Percentiles rank a stretch among this genome's conserved stretches.
Evolutionary conservation across 2,797 vertebrate genomes (phyloP).

Genomic region (Gastrophryne carolinensis): DNA sequence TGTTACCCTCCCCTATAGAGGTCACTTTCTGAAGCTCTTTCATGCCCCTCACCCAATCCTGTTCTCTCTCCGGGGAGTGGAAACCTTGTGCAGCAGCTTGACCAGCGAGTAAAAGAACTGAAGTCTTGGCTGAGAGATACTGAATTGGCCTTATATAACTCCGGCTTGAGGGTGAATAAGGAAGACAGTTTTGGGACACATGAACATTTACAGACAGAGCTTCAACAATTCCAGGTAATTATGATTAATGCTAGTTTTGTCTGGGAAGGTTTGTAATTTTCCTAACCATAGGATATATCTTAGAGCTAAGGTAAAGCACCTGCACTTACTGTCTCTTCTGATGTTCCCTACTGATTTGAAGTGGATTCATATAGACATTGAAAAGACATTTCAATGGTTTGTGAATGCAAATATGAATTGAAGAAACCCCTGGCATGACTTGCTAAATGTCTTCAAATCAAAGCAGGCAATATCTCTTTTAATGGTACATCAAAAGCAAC

Average conservation of each 20-base stretch:
- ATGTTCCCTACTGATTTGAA: too few species aligned
- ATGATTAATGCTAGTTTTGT: background rate
- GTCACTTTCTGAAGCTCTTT: conserved; percentile 34
- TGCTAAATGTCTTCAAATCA: too few species aligned
- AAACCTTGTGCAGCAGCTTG: conserved; percentile 89
- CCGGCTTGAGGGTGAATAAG: conserved; percentile 83
- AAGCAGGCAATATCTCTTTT: too few species aligned
- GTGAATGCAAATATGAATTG: too few species aligned
- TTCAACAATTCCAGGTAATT: conserved; percentile 81
- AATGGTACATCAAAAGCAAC: too few species aligned
- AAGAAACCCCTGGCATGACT: too few species aligned
- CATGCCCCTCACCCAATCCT: conserved; percentile 62
- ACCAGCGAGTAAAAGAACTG: conserved; percentile 92
- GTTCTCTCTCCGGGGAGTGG: conserved; percentile 87
- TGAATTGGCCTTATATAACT: conserved; percentile 98
- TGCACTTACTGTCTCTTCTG: too few species aligned
- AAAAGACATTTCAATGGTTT: too few species aligned
- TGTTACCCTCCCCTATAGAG: conserved; percentile 1
- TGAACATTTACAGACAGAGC: conserved; percentile 56
- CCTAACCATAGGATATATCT: too few species aligned
- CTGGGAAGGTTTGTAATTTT: too few species aligned
- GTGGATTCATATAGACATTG: too few species aligned
- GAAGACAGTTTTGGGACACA: conserved; percentile 72
- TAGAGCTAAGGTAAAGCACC: too few species aligned
- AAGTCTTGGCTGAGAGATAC: conserved; percentile 96